Evolutionary conservation across 2,888 invertebrate species (phyloP).

Genomic region (Metallyticus violacea): DNA sequence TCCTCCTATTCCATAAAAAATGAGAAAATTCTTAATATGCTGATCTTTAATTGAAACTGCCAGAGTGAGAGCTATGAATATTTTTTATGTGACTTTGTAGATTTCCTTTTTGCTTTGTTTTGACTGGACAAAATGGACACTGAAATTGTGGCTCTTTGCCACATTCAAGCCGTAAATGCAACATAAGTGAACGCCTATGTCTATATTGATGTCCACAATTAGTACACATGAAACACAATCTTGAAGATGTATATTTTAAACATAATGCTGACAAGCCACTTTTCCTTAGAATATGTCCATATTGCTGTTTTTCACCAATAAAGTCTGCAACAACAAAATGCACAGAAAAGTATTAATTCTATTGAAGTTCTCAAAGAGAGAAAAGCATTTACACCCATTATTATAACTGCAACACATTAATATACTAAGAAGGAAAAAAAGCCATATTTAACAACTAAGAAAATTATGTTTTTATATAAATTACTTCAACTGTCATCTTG

Average conservation of each 20-base stretch:
- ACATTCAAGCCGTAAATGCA: conserved; percentile 31
- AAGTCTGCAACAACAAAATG: not conserved
- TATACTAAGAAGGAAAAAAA: no score
- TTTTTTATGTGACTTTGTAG: not conserved
- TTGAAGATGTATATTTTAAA: not conserved
- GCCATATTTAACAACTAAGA: no score
- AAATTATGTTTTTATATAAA: no score
- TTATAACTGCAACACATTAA: no score
- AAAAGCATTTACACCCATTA: not conserved
- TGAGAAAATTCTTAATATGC: no score
- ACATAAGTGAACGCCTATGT: not conserved
- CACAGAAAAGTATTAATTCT: not conserved
- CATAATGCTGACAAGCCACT: not conserved
- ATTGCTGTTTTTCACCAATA: not conserved
- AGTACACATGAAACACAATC: not conserved
- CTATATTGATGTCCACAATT: not conserved
- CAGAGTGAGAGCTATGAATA: not conserved
- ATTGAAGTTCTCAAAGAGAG: not conserved
- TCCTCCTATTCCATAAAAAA: no score
- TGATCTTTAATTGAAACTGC: no score
- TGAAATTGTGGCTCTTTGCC: conserved; percentile 35
- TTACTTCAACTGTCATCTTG: no score
- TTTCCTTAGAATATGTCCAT: no score
- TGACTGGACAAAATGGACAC: conserved; percentile 26
- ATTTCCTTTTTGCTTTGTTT: conserved; percentile 8